Percentiles rank a stretch among this genome's conserved stretches.
Evolutionary conservation across 1,140 invertebrate genomes (phyloP).

Genomic region (Drosophila asahinai): DNA sequence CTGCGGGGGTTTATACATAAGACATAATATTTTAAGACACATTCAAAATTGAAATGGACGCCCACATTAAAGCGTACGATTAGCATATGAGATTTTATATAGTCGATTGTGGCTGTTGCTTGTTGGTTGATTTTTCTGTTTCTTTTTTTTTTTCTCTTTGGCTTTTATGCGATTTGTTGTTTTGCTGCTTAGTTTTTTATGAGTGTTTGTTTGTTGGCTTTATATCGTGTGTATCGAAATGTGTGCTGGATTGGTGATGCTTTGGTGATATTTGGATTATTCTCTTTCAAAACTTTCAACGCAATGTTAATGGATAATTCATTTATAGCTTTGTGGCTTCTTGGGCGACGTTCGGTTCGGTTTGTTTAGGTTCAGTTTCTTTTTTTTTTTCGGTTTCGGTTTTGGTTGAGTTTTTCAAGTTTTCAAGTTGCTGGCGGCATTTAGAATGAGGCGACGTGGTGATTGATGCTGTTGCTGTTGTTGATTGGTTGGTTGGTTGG

Average conservation of each 20-base stretch:
- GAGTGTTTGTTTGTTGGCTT: slow-evolving; percentile 46
- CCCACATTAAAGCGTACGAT: slow-evolving; percentile 63
- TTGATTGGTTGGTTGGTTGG: slow-evolving; percentile 65
- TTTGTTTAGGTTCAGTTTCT: slow-evolving; percentile 22
- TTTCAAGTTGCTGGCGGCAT: slow-evolving; percentile 44
- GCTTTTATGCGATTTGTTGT: slow-evolving; percentile 25
- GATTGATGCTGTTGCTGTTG: slow-evolving; percentile 70
- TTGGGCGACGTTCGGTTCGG: slow-evolving; percentile 36
- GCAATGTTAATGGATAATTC: slow-evolving; percentile 60
- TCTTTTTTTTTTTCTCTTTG: slow-evolving; percentile 7
- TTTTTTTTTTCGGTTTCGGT: slow-evolving; percentile 15
- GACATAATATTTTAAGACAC: slow-evolving; percentile 22
- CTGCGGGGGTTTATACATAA: slow-evolving; percentile 9
- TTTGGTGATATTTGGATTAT: slow-evolving; percentile 57
- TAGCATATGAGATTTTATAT: slow-evolving; percentile 56
- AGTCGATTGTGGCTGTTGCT: slow-evolving; percentile 45
- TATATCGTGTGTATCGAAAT: slow-evolving; percentile 23
- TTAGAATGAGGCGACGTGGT: slow-evolving; percentile 69
- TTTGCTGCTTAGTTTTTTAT: slow-evolving; percentile 40
- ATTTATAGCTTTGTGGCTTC: slow-evolving; percentile 57
- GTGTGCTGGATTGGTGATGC: slow-evolving; percentile 43
- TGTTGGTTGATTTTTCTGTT: slow-evolving; percentile 7
- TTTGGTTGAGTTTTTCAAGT: slow-evolving; percentile 11
- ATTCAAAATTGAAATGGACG: slow-evolving; percentile 50
- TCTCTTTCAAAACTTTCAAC: slow-evolving; percentile 46